phyloP scores from a whole-genome alignment of 2,113 vertebrate genomes.

The Acanthochromis polyacanthus region DNA sequence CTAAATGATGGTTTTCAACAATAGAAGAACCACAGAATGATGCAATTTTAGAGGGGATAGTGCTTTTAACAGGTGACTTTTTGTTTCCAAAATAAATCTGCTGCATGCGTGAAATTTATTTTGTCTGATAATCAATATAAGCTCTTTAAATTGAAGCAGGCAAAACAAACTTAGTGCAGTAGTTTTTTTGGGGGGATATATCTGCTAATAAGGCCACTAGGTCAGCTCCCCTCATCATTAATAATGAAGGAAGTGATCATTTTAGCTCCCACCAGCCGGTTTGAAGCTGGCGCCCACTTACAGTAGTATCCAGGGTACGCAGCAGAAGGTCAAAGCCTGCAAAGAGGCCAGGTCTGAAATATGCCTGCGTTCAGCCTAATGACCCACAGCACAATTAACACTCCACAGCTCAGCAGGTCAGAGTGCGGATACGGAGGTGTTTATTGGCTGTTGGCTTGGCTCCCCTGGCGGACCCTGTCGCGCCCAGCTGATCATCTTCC shows the following conservation, averaged over 20 bases:
- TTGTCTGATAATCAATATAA: too few relatives aligned
- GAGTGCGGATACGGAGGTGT: constrained; percentile 57
- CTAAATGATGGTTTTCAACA: too few relatives aligned
- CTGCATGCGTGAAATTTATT: too few relatives aligned
- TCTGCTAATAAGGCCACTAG: constrained; percentile 54
- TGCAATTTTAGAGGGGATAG: too few relatives aligned
- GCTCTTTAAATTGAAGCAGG: too few relatives aligned
- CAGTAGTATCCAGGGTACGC: constrained; percentile 56
- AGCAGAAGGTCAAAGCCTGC: constrained; percentile 61
- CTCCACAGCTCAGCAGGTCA: constrained; percentile 66
- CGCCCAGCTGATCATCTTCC: constrained; percentile 75
- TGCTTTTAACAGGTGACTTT: too few relatives aligned
- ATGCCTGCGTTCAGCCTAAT: constrained; percentile 72
- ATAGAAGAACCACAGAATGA: too few relatives aligned
- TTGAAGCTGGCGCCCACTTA: constrained; percentile 48
- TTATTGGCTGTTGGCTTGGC: constrained; percentile 73
- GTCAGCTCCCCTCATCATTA: constrained; percentile 64
- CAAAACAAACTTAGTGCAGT: not conserved
- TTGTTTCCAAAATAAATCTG: too few relatives aligned
- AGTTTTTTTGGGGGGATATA: not conserved
- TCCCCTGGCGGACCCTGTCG: constrained; percentile 37
- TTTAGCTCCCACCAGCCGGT: constrained; percentile 55
- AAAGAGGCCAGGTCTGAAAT: constrained; percentile 63
- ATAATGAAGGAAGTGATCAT: constrained; percentile 55
- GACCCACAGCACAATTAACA: constrained; percentile 81